Evolutionary conservation across 2,797 vertebrate genomes (phyloP).

Genomic region (Sebastes hopkinsi): DNA sequence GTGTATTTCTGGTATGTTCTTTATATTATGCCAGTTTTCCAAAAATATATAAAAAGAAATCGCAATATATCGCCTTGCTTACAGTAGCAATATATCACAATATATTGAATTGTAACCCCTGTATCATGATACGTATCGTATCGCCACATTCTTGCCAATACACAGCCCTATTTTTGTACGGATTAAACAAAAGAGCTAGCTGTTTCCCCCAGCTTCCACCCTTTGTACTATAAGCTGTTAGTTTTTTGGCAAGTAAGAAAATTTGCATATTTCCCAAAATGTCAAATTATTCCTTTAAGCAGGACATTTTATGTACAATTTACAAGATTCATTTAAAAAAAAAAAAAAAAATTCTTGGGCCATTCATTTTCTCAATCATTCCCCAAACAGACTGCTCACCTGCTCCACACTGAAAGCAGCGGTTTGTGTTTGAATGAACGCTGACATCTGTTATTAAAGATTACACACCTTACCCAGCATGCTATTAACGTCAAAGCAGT

Average conservation of each 20-base stretch:
- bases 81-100: too few species aligned
- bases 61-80: too few species aligned
- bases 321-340: not conserved
- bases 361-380: not conserved
- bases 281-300: not conserved
- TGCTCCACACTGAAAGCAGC: not conserved
- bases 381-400: not conserved
- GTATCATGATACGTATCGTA: too few species aligned
- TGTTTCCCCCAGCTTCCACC: not conserved
- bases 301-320: not conserved
- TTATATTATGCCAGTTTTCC: too few species aligned
- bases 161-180: not conserved
- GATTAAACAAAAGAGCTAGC: not conserved
- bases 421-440: constrained; percentile 4
- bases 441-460: constrained; percentile 24
- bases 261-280: not conserved
- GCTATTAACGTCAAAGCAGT: constrained; percentile 7
- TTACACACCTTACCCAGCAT: constrained; percentile 7
- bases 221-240: not conserved
- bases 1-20: too few species aligned
- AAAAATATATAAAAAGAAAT: too few species aligned
- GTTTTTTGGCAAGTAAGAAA: not conserved
- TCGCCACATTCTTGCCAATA: too few species aligned
- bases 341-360: not conserved
- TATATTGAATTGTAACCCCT: too few species aligned